Base-by-base conservation (phyloP, 2,888 invertebrate genomes). In the Dicycla oo region DNA sequence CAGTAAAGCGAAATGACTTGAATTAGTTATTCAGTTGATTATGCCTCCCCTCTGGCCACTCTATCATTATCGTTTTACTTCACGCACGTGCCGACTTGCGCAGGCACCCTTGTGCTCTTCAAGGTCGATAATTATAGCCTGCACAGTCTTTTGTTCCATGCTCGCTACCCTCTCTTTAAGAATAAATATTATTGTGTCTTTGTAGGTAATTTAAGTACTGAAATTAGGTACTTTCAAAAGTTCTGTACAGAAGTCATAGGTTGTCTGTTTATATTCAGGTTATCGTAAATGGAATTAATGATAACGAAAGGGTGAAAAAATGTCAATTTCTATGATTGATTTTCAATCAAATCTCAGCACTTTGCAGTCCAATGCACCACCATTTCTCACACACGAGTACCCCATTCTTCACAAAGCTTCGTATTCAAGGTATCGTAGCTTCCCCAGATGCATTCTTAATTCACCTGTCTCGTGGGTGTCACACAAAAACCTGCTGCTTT, bases 21-120 rank as follows among this genome's bases (percentile, higher is more conserved):
- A 95, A 96, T 96, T 95, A 95, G 96, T 95, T 93, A 95, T 96
- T 94, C 94, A 94, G 94, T 94, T 94, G 94, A 93, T 93, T 93
- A 93, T 92, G 88, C 91, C 91, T 92, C 95, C 94, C 95, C 95
- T 93, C 87, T 86, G 91, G 93, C 93, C 91, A 95, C 94, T 95
- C 94, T 94, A 94, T 95, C 94, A 95, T 95, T 95, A 95, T 92
- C 94, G 91, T 94, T 94, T 94, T 93, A 92, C 90, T 91, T 84
- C 86, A 86, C 88, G 93, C 96, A 95, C 96, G 96, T 95, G 96
- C 92, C 94, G 91, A 83, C 91, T 89, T 90, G 88, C 88, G 89
- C 88, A 88, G 82, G 81, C 88, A 90, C 94, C 94, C 95, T 92
- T 91, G 82, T 90, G 85, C 86, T 87, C 90, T 89, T 94, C 94